phyloP scores from a whole-genome alignment of 2,113 vertebrate species.

The Xiphorhynchus elegans region DNA sequence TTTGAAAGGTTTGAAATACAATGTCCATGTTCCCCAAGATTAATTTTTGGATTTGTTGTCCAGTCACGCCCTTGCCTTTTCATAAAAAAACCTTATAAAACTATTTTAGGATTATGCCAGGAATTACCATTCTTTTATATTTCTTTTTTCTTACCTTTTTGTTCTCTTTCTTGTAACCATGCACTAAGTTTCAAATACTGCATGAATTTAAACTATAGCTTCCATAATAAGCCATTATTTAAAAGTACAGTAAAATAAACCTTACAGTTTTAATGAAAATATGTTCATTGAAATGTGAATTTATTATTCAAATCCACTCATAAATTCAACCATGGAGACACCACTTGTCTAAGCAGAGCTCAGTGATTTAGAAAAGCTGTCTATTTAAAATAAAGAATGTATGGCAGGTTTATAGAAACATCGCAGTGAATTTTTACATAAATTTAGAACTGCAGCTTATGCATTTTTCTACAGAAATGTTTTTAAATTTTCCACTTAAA shows the following conservation, averaged over 20 bases:
- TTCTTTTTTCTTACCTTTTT: conserved; percentile 63
- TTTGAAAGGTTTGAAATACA: conserved; percentile 54
- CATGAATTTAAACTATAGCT: conserved; percentile 81
- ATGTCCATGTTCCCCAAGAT: not conserved
- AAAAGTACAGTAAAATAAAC: conserved; percentile 88
- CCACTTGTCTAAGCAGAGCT: conserved; percentile 85
- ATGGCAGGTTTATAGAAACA: conserved; percentile 87
- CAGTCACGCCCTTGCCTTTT: conserved; percentile 40
- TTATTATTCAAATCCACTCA: conserved; percentile 88
- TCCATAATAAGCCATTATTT: conserved; percentile 86
- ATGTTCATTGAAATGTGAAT: conserved; percentile 88
- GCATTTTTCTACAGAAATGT: conserved; percentile 77
- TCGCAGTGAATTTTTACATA: conserved; percentile 82
- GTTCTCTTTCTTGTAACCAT: conserved; percentile 74
- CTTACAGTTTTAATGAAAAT: conserved; percentile 86
- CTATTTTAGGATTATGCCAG: conserved; percentile 64
- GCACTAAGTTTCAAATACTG: conserved; percentile 78
- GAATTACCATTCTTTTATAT: conserved; percentile 43
- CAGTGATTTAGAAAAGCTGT: conserved; percentile 86
- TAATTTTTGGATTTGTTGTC: conserved; percentile 35
- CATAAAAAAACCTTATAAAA: conserved; percentile 45
- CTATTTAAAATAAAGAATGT: conserved; percentile 88
- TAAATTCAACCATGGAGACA: conserved; percentile 85
- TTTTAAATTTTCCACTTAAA: conserved; percentile 75
- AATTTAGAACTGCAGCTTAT: conserved; percentile 83